Evolutionary conservation across 2,113 vertebrate genomes (phyloP).

Genomic region (Chinchilla lanigera): DNA sequence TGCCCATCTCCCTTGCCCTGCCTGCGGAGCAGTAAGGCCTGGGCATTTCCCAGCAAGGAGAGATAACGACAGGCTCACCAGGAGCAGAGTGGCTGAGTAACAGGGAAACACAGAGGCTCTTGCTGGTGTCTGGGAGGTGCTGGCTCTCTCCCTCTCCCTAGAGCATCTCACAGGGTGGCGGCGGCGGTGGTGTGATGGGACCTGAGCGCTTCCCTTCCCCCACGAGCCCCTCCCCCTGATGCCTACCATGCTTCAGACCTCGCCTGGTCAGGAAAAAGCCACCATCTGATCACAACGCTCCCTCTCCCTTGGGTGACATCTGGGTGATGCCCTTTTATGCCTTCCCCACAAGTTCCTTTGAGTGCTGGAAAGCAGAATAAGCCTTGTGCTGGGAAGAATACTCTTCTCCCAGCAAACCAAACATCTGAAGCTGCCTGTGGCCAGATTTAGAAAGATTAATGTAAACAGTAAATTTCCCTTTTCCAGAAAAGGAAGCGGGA

Average conservation of each 20-base stretch:
- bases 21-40: neutral
- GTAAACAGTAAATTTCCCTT: slow-evolving; percentile 63
- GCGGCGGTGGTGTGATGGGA: neutral
- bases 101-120: neutral
- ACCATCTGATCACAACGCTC: neutral
- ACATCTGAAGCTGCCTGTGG: slow-evolving; percentile 50
- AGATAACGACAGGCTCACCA: neutral
- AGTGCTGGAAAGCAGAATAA: neutral
- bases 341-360: neutral
- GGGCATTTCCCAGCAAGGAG: neutral
- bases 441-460: slow-evolving; percentile 56
- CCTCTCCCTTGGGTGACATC: neutral
- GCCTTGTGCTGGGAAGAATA: neutral
- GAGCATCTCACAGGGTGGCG: neutral
- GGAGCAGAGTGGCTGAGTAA: neutral
- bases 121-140: neutral
- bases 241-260: neutral
- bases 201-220: neutral
- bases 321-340: neutral
- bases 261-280: neutral
- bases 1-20: neutral
- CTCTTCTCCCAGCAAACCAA: slow-evolving; percentile 23
- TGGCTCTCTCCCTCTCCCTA: neutral
- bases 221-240: neutral
- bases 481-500: slow-evolving; percentile 61